phyloP scores from a whole-genome alignment of 2,888 invertebrate species.

The Agonum fuliginosum region DNA sequence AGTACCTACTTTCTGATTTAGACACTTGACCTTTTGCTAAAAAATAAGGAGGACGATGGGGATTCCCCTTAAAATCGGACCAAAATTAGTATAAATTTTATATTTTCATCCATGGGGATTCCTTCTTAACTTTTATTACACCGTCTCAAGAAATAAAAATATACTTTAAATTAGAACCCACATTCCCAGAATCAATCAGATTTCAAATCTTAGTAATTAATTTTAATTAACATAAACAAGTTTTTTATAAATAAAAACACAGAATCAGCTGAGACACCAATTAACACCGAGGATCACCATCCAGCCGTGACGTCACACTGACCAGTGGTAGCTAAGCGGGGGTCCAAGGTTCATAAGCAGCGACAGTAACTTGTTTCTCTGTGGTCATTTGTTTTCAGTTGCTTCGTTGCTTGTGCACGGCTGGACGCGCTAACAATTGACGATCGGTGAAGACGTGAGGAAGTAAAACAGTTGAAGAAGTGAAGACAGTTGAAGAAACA shows the following conservation, averaged over 20 bases:
- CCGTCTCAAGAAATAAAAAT: no score
- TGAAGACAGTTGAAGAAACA: constrained; percentile 7
- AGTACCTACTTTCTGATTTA: no score
- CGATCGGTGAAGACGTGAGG: no score
- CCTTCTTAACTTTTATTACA: no score
- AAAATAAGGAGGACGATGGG: no score
- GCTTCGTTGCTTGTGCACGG: constrained; percentile 33
- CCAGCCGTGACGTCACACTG: constrained; percentile 1
- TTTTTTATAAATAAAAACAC: background rate
- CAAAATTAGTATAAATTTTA: no score
- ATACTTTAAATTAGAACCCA: background rate
- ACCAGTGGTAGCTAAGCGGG: constrained; percentile 37
- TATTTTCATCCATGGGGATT: no score
- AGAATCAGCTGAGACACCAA: constrained; percentile 28
- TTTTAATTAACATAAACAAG: constrained; percentile 16
- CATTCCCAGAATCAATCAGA: constrained; percentile 6
- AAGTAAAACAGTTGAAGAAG: constrained; percentile 3
- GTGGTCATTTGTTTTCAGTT: constrained; percentile 33
- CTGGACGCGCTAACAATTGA: constrained; percentile 28
- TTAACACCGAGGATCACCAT: constrained; percentile 31
- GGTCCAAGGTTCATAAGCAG: constrained; percentile 41
- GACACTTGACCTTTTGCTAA: no score
- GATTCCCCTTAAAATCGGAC: no score
- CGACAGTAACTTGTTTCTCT: constrained; percentile 24
- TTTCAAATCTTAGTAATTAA: background rate